Evolutionary conservation across 2,797 vertebrate genomes (phyloP).

Genomic region (Psittacula derbiana): DNA sequence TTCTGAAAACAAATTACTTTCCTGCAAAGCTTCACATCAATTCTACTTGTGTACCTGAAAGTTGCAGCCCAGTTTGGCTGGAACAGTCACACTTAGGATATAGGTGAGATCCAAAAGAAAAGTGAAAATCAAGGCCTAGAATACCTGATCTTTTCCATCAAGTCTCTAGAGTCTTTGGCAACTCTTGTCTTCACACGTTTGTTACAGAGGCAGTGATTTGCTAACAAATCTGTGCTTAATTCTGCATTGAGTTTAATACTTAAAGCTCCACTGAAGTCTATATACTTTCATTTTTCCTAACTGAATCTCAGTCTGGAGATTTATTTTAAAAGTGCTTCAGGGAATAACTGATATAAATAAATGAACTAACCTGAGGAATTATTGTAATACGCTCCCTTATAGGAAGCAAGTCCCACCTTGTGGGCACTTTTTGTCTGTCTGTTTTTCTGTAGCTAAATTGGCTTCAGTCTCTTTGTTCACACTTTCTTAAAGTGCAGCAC

Average conservation of each 20-base stretch:
- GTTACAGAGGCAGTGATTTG: neutral
- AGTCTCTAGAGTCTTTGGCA: neutral
- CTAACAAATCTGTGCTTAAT: neutral
- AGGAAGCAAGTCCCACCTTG: neutral
- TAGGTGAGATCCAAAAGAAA: neutral
- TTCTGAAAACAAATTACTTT: neutral
- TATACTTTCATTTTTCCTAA: neutral
- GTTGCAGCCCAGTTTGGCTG: neutral
- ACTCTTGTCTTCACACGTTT: neutral
- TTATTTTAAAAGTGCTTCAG: neutral
- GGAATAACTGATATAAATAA: neutral
- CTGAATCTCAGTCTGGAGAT: neutral
- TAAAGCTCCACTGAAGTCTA: neutral
- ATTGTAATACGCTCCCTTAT: neutral
- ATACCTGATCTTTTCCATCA: neutral
- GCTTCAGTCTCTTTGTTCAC: neutral
- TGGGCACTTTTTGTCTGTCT: neutral
- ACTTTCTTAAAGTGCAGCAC: neutral
- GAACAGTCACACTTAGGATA: neutral
- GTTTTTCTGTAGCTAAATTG: neutral
- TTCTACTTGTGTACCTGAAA: neutral
- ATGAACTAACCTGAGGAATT: neutral
- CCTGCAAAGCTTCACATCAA: neutral
- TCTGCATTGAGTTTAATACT: neutral
- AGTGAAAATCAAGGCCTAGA: neutral